Base-by-base conservation (phyloP, 1,140 invertebrate genomes). In the Lepidurus couesii region DNA sequence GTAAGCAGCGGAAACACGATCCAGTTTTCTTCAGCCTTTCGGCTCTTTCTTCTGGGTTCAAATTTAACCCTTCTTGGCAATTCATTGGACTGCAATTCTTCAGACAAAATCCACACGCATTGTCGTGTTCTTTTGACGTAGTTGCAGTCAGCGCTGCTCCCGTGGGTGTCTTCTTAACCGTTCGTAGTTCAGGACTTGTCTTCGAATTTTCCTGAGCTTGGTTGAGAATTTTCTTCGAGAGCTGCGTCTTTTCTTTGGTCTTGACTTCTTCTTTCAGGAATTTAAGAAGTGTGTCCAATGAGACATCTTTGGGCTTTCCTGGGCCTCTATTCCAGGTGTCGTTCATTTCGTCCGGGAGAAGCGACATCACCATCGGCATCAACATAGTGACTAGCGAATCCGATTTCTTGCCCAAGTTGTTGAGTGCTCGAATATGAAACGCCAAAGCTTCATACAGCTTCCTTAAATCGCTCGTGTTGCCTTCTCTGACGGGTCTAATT, bases 281-380 rank as follows among this genome's bases (percentile, higher is more conserved):
- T 24, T 44, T 1, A 45, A 77, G 42, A 9, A 77, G 43, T 21
- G 26, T 44, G 9, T 47, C 11, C 9, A 77, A 24, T 44, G 75
- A 77, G 26, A 47, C 43, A 76, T 44, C 21, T 11, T 44, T 76
- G 1, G 43, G 43, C 47, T 77, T 47, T 44, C 24, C 42, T 6
- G 42, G 7, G 24, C 47, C 43, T 47, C 75, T 44, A 16, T 44
- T 47, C 42, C 75, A 77, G 24, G 42, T 16, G 42, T 45, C 24
- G 75, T 77, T 77, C 24, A 77, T 77, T 77, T 42, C 11, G 34
- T 26, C 34, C 11, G 75, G 43, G 13, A 77, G 75, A 8, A 77
- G 42, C 7, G 43, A 44, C 4, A n/a, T 47, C 9, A 24, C 47
- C 24, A 24, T 44, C 21, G 75, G 75, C 11, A 76, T 42, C 42